Conservation (phyloP, 2,888 invertebrate genomes). For the Strigamia maritima region DNA sequence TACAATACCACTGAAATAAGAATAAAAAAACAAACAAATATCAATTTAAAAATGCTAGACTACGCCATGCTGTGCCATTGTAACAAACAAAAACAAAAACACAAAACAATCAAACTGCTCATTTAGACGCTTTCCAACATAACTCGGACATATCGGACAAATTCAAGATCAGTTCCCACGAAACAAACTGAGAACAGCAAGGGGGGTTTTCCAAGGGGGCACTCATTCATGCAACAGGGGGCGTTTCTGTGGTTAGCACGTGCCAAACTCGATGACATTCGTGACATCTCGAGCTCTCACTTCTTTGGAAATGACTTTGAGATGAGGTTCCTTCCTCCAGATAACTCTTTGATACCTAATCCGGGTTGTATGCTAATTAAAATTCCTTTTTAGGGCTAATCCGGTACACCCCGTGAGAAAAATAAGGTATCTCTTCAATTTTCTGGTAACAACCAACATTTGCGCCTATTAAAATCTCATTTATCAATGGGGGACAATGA, state of each 20-base stretch:
- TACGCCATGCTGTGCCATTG: background rate
- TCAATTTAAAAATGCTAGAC: background rate
- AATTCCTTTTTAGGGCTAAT: too few relatives aligned
- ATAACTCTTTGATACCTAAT: background rate
- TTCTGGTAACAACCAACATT: background rate
- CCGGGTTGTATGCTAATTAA: background rate
- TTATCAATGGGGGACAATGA: background rate
- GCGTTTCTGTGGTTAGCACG: background rate
- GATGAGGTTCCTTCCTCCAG: background rate
- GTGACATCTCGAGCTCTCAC: background rate
- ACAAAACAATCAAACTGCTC: background rate
- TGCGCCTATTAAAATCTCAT: background rate
- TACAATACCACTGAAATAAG: background rate
- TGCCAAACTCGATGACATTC: constrained; percentile 1
- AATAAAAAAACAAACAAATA: background rate
- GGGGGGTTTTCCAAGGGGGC: background rate
- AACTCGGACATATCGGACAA: background rate
- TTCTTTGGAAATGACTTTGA: background rate
- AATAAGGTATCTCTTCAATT: background rate
- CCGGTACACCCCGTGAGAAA: background rate
- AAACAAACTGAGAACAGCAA: background rate
- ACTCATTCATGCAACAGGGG: constrained; percentile 12
- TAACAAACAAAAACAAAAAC: constrained; percentile 2
- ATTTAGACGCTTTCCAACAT: background rate
- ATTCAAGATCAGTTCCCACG: background rate